A percentile compares a stretch with the other conserved stretches of the same genome.
phyloP scores from a whole-genome alignment of 1,140 invertebrate genomes.

The Heterodera schachtii region DNA sequence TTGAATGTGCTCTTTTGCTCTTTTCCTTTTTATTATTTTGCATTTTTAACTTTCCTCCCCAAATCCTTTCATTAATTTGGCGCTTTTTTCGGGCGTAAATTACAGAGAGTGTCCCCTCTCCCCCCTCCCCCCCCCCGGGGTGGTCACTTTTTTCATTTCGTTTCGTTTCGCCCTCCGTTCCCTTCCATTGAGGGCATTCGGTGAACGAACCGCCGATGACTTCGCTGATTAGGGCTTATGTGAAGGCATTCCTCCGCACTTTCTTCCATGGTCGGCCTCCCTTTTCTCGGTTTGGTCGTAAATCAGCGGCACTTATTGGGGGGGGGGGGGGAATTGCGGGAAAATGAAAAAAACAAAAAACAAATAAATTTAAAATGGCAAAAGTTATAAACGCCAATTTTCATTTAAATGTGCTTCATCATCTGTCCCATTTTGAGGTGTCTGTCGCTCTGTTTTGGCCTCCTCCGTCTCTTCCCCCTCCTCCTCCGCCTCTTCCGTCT shows the following conservation, averaged over 20 bases:
- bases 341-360: neutral
- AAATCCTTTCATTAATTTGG: neutral
- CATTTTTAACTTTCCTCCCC: too few relatives aligned
- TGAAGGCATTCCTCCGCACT: too few relatives aligned
- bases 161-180: neutral
- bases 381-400: too few relatives aligned
- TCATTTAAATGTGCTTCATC: too few relatives aligned
- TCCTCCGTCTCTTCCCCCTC: neutral
- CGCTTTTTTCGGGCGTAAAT: neutral
- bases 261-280: neutral
- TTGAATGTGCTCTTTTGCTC: neutral
- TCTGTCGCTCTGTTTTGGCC: neutral
- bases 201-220: neutral
- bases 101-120: neutral
- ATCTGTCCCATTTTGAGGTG: too few relatives aligned
- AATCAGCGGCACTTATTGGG: neutral
- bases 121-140: too few relatives aligned
- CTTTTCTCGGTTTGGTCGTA: neutral
- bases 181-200: neutral
- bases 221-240: neutral
- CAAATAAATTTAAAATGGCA: neutral
- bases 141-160: too few relatives aligned
- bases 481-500: constrained; percentile 2
- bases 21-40: neutral
- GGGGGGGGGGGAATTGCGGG: neutral